Percentiles rank a stretch among this genome's conserved stretches.
Evolutionary conservation across 2,888 invertebrate species (phyloP).

Genomic region (Nasonovia ribisnigri): DNA sequence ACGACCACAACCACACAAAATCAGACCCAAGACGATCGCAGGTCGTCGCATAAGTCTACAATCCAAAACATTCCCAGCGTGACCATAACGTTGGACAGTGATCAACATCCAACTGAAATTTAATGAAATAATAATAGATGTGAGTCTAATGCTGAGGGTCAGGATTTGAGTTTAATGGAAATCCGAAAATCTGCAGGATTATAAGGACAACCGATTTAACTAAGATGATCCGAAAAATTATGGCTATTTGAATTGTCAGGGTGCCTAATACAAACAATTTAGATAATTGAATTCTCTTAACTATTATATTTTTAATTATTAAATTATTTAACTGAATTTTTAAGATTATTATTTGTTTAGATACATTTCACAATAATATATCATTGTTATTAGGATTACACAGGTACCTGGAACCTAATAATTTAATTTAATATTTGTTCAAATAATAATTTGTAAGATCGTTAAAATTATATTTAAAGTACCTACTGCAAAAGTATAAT

Average conservation of each 20-base stretch:
- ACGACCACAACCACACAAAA: background rate
- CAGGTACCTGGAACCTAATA: too few species aligned
- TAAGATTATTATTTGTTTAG: too few species aligned
- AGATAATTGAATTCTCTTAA: background rate
- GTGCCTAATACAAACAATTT: background rate
- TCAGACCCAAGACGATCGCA: background rate
- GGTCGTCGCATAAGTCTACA: background rate
- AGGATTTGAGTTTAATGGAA: background rate
- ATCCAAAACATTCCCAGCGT: conserved; percentile 51
- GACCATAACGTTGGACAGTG: conserved; percentile 47
- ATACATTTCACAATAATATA: too few species aligned
- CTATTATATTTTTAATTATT: background rate
- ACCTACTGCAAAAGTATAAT: too few species aligned
- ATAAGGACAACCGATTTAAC: background rate
- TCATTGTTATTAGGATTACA: background rate
- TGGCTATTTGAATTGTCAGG: background rate
- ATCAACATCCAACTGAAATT: conserved; percentile 11
- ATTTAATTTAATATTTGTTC: background rate
- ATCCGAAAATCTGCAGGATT: background rate
- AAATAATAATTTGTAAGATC: background rate
- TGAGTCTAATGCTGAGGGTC: background rate
- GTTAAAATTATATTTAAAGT: background rate
- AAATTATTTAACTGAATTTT: background rate
- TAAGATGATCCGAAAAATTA: background rate
- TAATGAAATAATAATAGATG: background rate